Conservation (phyloP, 2,888 invertebrate genomes). For the Gymnoscelis rufifasciata region DNA sequence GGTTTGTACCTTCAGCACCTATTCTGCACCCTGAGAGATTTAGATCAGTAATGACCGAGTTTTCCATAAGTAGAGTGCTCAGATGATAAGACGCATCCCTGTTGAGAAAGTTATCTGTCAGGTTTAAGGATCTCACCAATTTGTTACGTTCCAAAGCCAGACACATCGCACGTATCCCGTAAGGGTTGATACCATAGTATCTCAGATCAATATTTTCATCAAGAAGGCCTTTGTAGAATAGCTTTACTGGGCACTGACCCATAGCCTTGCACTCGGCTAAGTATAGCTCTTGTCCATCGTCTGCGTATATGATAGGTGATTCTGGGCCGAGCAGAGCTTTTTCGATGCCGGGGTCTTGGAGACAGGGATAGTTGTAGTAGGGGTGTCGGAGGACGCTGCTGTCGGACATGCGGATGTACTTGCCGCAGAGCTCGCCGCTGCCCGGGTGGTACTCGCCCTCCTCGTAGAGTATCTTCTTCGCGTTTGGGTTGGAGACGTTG, state of each 20-base stretch:
- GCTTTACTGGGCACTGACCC: slow-evolving; percentile 45
- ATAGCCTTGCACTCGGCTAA: slow-evolving; percentile 52
- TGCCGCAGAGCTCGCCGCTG: slow-evolving; percentile 54
- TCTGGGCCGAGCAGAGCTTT: slow-evolving; percentile 46
- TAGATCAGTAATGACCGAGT: slow-evolving; percentile 44
- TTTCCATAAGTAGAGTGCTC: slow-evolving; percentile 49
- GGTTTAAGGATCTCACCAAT: slow-evolving; percentile 42
- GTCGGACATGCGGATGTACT: slow-evolving; percentile 49
- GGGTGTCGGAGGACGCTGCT: slow-evolving; percentile 53
- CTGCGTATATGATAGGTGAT: slow-evolving; percentile 37
- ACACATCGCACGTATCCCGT: slow-evolving; percentile 54
- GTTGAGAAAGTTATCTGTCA: slow-evolving; percentile 56
- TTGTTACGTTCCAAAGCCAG: slow-evolving; percentile 49
- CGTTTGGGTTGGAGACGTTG: slow-evolving; percentile 34
- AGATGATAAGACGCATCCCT: slow-evolving; percentile 59
- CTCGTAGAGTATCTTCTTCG: slow-evolving; percentile 36
- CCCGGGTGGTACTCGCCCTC: slow-evolving; percentile 49
- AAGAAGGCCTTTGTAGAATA: slow-evolving; percentile 45
- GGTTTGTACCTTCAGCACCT: slow-evolving; percentile 12
- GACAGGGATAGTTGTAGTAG: slow-evolving; percentile 56
- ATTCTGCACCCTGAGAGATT: slow-evolving; percentile 56
- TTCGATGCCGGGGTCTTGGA: slow-evolving; percentile 57
- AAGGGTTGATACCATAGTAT: slow-evolving; percentile 56
- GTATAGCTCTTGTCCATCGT: slow-evolving; percentile 60
- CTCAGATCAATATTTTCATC: slow-evolving; percentile 46